These are phyloP conservation scores for Teleiodes luculella DNA, from an alignment of 2,888 invertebrate species.

Conservation along the genomic window DNA sequence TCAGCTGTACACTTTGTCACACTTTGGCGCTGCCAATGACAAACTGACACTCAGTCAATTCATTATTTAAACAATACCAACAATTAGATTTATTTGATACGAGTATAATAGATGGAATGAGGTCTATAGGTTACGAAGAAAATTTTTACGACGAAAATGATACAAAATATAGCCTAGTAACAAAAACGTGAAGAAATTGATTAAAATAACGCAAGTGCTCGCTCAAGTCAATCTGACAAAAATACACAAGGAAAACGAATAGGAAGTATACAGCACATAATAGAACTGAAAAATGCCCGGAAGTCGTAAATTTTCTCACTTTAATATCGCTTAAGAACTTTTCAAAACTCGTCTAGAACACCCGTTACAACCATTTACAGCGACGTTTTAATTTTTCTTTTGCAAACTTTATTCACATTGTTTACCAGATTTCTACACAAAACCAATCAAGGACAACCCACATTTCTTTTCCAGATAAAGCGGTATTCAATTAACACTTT, in stretches of 20 bases:
- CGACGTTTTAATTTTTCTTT: not conserved
- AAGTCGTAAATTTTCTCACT: not conserved
- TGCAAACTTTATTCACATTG: not conserved
- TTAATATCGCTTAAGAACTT: not conserved
- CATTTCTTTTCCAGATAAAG: slow-evolving; percentile 14
- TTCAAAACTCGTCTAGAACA: slow-evolving; percentile 3
- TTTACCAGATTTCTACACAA: not conserved
- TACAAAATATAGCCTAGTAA: too few relatives aligned
- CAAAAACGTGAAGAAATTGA: too few relatives aligned
- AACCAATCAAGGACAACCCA: not conserved
- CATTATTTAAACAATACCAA: too few relatives aligned
- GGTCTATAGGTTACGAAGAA: too few relatives aligned
- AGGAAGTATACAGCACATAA: too few relatives aligned
- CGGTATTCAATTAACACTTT: slow-evolving; percentile 30
- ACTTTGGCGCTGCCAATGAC: too few relatives aligned
- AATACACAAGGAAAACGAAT: not conserved
- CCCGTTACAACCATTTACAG: slow-evolving; percentile 1
- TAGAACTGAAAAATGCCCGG: not conserved
- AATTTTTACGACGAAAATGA: too few relatives aligned
- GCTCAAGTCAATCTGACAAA: not conserved
- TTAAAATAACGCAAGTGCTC: too few relatives aligned
- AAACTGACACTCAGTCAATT: too few relatives aligned
- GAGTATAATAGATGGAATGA: too few relatives aligned
- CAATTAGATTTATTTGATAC: too few relatives aligned
- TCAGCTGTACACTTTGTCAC: too few relatives aligned